phyloP scores from a whole-genome alignment of 2,797 vertebrate genomes.

The Acanthornis magna region DNA sequence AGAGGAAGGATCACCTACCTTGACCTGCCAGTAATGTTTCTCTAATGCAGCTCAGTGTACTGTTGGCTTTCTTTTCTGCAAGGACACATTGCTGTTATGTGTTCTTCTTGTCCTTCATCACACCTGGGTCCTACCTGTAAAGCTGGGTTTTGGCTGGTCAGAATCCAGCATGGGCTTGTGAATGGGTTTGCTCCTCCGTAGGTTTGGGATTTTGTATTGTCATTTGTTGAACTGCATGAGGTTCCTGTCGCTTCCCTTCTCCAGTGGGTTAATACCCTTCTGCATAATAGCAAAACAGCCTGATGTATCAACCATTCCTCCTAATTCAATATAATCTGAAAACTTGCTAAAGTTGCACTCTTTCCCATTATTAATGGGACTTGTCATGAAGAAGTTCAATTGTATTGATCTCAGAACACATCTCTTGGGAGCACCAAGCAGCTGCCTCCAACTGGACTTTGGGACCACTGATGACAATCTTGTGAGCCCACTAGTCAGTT shows the following conservation, averaged over 20 bases:
- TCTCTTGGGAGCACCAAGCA: background rate
- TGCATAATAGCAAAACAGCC: background rate
- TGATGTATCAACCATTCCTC: background rate
- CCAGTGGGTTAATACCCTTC: background rate
- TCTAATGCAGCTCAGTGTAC: background rate
- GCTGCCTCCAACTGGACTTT: background rate
- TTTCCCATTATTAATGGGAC: background rate
- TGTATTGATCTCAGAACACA: background rate
- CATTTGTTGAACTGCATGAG: background rate
- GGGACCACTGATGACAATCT: background rate
- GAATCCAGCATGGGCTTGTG: background rate
- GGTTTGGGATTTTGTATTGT: background rate
- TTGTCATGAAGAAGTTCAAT: background rate
- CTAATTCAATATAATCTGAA: background rate
- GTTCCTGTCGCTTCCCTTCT: background rate
- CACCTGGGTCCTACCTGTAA: background rate
- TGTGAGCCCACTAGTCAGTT: background rate
- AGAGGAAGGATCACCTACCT: background rate
- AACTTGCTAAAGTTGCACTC: background rate
- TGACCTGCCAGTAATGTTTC: background rate
- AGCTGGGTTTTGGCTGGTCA: fast-evolving
- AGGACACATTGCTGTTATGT: background rate
- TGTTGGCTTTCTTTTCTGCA: background rate
- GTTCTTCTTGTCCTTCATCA: background rate
- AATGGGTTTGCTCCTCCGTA: background rate